phyloP scores from a whole-genome alignment of 2,113 vertebrate genomes.

The Periophthalmodon schlosseri region DNA sequence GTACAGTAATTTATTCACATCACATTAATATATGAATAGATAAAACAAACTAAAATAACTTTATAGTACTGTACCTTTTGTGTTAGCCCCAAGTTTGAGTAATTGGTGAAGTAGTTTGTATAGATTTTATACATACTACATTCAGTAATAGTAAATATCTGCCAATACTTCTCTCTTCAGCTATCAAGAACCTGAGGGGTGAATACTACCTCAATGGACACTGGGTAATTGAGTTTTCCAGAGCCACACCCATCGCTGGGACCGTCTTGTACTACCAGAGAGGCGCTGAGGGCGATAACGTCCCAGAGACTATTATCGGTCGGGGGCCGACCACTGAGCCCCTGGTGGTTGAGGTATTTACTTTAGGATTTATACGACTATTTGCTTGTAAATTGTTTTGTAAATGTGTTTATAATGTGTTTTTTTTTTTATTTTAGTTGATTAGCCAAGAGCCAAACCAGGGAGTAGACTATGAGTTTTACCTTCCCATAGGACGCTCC shows the following conservation, averaged over 20 bases:
- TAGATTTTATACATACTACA: neutral
- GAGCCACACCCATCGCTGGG: conserved; percentile 79
- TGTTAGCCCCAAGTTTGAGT: too few species aligned
- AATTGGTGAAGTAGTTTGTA: too few species aligned
- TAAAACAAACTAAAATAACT: too few species aligned
- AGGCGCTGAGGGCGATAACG: conserved; percentile 82
- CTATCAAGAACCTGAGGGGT: conserved; percentile 87
- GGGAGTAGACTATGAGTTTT: conserved; percentile 88
- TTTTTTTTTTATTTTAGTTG: conserved; percentile 72
- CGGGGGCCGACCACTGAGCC: conserved; percentile 93
- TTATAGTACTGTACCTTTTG: too few species aligned
- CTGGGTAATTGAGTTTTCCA: conserved; percentile 89
- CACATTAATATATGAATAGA: neutral
- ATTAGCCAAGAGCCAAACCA: conserved; percentile 91
- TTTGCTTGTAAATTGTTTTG: neutral
- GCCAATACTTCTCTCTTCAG: conserved; percentile 59
- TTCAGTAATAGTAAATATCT: neutral
- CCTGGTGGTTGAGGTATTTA: conserved; percentile 87
- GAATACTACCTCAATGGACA: conserved; percentile 95
- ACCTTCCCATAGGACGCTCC: conserved; percentile 75
- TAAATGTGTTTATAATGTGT: neutral
- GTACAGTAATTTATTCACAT: too few species aligned
- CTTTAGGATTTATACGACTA: neutral
- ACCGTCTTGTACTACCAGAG: conserved; percentile 89
- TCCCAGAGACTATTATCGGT: conserved; percentile 85